Evolutionary conservation across 2,888 invertebrate genomes (phyloP).

Genomic region (Autographa pulchrina): DNA sequence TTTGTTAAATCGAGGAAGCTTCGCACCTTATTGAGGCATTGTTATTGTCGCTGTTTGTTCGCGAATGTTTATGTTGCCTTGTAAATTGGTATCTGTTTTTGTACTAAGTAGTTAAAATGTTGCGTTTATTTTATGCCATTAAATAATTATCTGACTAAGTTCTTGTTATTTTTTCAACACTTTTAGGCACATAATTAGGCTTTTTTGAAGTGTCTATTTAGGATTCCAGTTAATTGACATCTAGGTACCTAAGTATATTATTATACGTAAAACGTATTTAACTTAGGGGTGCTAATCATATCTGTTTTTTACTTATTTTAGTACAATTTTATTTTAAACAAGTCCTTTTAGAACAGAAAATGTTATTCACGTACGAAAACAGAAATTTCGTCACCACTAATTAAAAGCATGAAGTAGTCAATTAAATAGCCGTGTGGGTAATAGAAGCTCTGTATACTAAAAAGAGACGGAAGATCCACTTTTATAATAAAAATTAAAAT

Average conservation of each 20-base stretch:
- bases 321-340: neutral
- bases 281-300: neutral
- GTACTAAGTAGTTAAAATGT: conserved; percentile 3
- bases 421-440: conserved; percentile 68
- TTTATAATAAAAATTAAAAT: neutral
- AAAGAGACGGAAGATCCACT: conserved; percentile 18
- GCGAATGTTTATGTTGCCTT: conserved; percentile 23
- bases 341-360: neutral
- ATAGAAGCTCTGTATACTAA: conserved; percentile 55
- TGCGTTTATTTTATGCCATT: neutral
- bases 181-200: neutral
- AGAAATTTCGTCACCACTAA: conserved; percentile 56
- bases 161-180: too few relatives aligned
- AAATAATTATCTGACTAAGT: too few relatives aligned
- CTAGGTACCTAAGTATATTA: neutral
- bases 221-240: neutral
- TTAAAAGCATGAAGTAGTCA: conserved; percentile 59
- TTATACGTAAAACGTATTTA: too few relatives aligned
- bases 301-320: neutral
- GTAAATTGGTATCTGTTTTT: conserved; percentile 15
- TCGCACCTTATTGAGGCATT: conserved; percentile 83
- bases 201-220: neutral
- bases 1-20: conserved; percentile 74
- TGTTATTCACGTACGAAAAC: conserved; percentile 12
- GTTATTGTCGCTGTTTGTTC: conserved; percentile 58